Evolutionary conservation across 2,797 vertebrate species (phyloP), one percentile per base, ranked within the genome.

Genomic region (Euthynnus affinis): DNA sequence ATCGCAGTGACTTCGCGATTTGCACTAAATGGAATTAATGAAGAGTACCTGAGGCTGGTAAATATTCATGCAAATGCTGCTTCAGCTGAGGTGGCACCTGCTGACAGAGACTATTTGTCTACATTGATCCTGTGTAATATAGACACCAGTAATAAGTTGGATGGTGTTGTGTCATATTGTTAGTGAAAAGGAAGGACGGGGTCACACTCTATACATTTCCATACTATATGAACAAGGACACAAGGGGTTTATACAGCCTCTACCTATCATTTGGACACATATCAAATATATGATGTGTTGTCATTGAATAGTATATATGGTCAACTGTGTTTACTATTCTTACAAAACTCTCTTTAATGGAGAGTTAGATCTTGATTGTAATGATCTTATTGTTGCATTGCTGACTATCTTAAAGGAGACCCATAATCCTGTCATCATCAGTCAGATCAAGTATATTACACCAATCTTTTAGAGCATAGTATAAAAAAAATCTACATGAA

Each of bases 21-120:
- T n/a, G 22, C 6, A 17, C 25, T 20, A 1, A 2, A 20, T 22
- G 29, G 44, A 42, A 48, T 2, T 9, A 20, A 34, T 4, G 1
- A 52, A 3, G 20, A 53, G 27, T 14, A 42, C 5, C 27, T 61
- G 51, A 65, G 51, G 27, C 40, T n/a, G 32, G 9, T 67, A 6
- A 0, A 55, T 34, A 32, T 63, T 29, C 15, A 4, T 5, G 29
- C n/a, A 5, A 13, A 32, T 0, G 0, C 23, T 64, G 58, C 65
- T 37, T 57, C 0, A 74, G 53, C 65, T 80, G 44, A 82, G 76
- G 71, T 2, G 61, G 2, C 85, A n/a, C 64, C 87, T 89, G 77
- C 83, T 87, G 85, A 7, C 66, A 9, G 23, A 80, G 4, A 29
- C 22, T 3, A 1, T 12, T 27, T 15, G 68, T n/a, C 56, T 86